A percentile compares a stretch with the other conserved stretches of the same genome.
Evolutionary conservation across 2,797 vertebrate genomes (phyloP).

Genomic region (Miichthys miiuy): DNA sequence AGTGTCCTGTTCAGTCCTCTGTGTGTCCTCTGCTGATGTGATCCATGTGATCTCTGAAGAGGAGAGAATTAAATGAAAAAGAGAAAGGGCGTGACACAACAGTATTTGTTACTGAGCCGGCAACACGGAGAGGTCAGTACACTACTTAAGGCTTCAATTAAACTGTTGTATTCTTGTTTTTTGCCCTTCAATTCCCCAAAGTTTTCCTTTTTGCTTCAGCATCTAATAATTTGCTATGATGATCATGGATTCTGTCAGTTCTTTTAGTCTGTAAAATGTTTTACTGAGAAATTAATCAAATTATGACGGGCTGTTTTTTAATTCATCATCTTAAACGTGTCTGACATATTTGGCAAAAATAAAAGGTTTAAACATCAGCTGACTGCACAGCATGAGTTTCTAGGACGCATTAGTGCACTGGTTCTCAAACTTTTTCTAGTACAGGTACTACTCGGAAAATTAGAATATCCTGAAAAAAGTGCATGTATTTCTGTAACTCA

Average conservation of each 20-base stretch:
- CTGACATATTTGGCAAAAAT: background rate
- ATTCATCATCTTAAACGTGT: background rate
- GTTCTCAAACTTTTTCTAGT: too few species aligned
- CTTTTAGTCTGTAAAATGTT: background rate
- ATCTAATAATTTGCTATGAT: background rate
- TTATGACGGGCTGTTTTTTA: background rate
- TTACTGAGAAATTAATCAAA: background rate
- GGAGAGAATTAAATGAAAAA: slow-evolving; percentile 30
- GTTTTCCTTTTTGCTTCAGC: background rate
- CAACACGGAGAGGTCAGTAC: background rate
- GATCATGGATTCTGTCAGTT: background rate
- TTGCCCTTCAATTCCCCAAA: background rate
- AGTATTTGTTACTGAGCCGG: slow-evolving; percentile 16
- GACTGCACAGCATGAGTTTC: background rate
- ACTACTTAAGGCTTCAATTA: background rate
- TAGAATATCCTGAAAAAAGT: too few species aligned
- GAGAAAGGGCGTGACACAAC: slow-evolving; percentile 2
- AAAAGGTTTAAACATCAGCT: background rate
- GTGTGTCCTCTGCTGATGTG: slow-evolving; percentile 52
- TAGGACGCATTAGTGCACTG: background rate
- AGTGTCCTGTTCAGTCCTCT: slow-evolving; percentile 43
- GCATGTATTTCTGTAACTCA: too few species aligned
- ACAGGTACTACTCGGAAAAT: too few species aligned
- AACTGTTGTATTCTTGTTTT: background rate
- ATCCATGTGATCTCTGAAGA: slow-evolving; percentile 47